Evolutionary conservation across 2,797 vertebrate genomes (phyloP).

Genomic region (Myiothlypis chrysogaster): DNA sequence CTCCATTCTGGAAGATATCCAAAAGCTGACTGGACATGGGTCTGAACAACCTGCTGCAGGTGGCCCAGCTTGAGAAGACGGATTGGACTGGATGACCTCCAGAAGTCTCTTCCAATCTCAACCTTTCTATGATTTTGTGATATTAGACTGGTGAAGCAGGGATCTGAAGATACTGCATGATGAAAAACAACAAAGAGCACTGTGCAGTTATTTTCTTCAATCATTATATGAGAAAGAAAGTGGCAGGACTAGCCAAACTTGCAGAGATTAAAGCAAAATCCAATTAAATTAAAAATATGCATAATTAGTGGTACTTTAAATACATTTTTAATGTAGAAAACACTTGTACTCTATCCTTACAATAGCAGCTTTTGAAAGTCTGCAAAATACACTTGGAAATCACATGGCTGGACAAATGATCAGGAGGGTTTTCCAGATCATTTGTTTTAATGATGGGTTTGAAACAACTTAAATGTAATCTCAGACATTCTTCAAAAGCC

Average conservation of each 20-base stretch:
- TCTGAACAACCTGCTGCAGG: neutral
- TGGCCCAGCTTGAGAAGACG: neutral
- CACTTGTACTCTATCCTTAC: neutral
- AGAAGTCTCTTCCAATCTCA: neutral
- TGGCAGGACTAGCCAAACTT: neutral
- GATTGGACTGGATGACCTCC: neutral
- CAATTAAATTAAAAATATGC: neutral
- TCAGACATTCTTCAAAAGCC: constrained; percentile 49
- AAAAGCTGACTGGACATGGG: neutral
- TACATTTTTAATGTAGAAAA: neutral
- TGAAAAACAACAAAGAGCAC: neutral
- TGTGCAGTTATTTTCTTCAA: neutral
- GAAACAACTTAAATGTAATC: constrained; percentile 47
- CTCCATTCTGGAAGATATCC: neutral
- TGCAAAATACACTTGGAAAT: constrained; percentile 41
- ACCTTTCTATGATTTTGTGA: neutral
- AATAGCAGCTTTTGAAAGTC: neutral
- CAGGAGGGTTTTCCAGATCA: constrained; percentile 15
- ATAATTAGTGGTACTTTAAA: neutral
- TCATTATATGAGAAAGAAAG: neutral
- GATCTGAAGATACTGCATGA: neutral
- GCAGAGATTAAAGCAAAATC: neutral
- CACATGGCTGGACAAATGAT: constrained; percentile 15
- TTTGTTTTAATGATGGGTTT: constrained; percentile 44
- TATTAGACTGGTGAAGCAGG: neutral